A percentile compares a stretch with the other conserved stretches of the same genome.
Evolutionary conservation across 2,113 vertebrate species (phyloP).

Genomic region (Phaetusa simplex): DNA sequence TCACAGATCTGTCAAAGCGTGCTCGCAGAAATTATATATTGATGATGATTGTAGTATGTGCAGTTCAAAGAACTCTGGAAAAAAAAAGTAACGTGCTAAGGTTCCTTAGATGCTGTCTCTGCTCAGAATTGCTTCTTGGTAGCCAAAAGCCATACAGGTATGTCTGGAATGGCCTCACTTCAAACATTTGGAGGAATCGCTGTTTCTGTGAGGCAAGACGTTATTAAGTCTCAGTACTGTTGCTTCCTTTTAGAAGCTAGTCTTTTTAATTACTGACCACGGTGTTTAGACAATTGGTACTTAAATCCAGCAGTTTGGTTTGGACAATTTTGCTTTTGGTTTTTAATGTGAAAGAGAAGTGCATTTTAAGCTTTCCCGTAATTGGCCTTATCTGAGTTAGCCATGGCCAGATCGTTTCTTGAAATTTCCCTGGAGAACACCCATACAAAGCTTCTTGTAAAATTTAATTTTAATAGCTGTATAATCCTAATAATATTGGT

Average conservation of each 20-base stretch:
- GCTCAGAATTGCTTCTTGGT: background rate
- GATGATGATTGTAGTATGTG: background rate
- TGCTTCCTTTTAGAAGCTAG: background rate
- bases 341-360: background rate
- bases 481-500: background rate
- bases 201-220: background rate
- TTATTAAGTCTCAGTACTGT: background rate
- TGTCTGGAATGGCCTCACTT: background rate
- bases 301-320: background rate
- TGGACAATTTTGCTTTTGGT: background rate
- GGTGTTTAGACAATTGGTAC: background rate
- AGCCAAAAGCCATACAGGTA: background rate
- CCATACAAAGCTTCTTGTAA: background rate
- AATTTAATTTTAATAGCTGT: background rate
- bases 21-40: background rate
- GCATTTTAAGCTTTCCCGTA: background rate
- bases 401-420: background rate
- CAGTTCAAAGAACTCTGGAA: background rate
- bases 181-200: background rate
- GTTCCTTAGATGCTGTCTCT: background rate
- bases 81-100: background rate
- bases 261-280: background rate
- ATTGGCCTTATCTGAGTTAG: background rate
- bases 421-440: background rate
- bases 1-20: background rate